These are phyloP conservation scores for Cladorhizidae sp. DNA, from an alignment of 37 sponge, comb jelly and placozoan genomes.

Conservation along the genomic window DNA sequence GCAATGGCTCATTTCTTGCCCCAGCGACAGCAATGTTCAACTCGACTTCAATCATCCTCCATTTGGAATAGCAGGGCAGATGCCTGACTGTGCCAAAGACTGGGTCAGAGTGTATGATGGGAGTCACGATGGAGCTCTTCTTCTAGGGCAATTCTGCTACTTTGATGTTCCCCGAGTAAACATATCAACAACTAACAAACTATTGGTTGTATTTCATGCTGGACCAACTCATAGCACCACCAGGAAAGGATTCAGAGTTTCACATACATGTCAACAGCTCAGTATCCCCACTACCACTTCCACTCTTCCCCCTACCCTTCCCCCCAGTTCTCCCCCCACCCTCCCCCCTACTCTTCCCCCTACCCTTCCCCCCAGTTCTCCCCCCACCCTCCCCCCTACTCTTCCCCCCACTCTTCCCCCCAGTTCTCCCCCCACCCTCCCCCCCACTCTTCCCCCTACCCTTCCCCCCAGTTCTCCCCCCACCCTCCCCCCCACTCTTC, in stretches of 20 bases:
- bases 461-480: too few relatives aligned
- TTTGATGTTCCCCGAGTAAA: background rate
- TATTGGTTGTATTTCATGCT: background rate
- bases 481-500: background rate
- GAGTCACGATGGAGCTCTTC: background rate
- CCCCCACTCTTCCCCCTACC: background rate
- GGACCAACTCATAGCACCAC: background rate
- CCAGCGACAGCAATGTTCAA: background rate
- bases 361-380: background rate
- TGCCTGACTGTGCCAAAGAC: constrained; percentile 9
- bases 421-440: too few relatives aligned
- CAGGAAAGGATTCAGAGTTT: background rate
- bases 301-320: too few relatives aligned
- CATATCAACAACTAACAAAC: background rate
- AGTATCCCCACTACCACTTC: background rate
- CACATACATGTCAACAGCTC: background rate
- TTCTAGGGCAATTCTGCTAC: constrained; percentile 4
- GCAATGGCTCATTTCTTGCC: background rate
- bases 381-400: too few relatives aligned
- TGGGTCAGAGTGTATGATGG: background rate
- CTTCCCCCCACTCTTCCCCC: too few relatives aligned
- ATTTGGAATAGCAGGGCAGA: constrained; percentile 3
- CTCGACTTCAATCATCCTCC: background rate
- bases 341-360: background rate
- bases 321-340: too few relatives aligned